Conservation (phyloP, 2,797 vertebrate species). For the Discoglossus pictus region DNA sequence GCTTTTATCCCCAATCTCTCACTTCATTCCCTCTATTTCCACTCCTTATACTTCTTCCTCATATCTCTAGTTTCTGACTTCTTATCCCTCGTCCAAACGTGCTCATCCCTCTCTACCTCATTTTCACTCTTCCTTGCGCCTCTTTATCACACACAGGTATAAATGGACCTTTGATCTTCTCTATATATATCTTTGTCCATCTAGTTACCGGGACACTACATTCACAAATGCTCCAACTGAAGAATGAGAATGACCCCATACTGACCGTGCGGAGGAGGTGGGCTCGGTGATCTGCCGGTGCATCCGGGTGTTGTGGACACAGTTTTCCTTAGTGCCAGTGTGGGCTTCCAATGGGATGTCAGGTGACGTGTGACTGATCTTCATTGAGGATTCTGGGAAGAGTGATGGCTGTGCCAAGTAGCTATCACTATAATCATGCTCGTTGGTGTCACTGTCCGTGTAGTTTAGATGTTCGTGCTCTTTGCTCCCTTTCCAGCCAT, state of each 20-base stretch:
- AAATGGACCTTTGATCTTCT: no score
- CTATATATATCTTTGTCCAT: no score
- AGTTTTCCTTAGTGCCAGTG: slow-evolving; percentile 77
- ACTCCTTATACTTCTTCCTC: no score
- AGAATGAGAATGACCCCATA: slow-evolving; percentile 42
- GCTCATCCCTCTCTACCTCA: no score
- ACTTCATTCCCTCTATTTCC: no score
- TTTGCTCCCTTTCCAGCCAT: slow-evolving; percentile 82
- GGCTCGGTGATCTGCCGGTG: slow-evolving; percentile 92
- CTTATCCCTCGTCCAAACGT: no score
- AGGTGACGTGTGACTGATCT: slow-evolving; percentile 97
- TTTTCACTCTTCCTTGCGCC: no score
- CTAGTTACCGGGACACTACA: no score
- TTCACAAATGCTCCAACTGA: no score
- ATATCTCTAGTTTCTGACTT: no score
- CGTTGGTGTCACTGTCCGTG: slow-evolving; percentile 85
- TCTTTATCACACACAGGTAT: no score
- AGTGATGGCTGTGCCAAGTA: slow-evolving; percentile 82
- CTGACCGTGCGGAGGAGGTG: slow-evolving; percentile 80
- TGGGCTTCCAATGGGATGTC: slow-evolving; percentile 89
- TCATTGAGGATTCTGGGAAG: slow-evolving; percentile 90
- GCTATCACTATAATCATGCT: slow-evolving; percentile 87
- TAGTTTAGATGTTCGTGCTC: slow-evolving; percentile 85
- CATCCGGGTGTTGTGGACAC: slow-evolving; percentile 79
- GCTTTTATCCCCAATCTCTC: no score